Evolutionary conservation across 2,888 invertebrate species (phyloP).

Genomic region (Junonia oenone): DNA sequence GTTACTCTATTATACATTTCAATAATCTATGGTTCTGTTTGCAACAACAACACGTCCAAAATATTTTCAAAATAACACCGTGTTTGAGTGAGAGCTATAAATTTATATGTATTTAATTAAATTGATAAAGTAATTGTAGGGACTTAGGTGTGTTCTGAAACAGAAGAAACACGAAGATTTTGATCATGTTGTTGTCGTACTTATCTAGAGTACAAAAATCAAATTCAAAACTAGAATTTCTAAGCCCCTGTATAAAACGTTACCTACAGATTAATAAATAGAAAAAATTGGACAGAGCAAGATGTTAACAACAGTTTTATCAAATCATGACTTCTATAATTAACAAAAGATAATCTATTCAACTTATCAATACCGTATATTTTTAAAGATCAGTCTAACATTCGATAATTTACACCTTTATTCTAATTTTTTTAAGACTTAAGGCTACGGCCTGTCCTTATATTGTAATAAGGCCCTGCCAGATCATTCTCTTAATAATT

Average conservation of each 20-base stretch:
- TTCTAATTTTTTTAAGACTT: constrained; percentile 45
- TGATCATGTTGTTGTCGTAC: constrained; percentile 41
- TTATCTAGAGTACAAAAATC: constrained; percentile 36
- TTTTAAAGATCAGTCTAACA: constrained; percentile 78
- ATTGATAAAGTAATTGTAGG: background rate
- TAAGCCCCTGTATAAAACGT: constrained; percentile 61
- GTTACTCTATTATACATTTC: constrained; percentile 24
- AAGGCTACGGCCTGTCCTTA: constrained; percentile 54
- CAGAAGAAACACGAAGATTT: background rate
- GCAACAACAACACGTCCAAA: constrained; percentile 27
- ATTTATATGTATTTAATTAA: background rate
- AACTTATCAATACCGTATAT: constrained; percentile 69
- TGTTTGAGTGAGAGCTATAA: constrained; percentile 1
- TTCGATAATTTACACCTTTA: constrained; percentile 71
- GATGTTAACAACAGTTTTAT: constrained; percentile 42
- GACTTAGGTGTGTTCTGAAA: background rate
- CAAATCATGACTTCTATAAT: constrained; percentile 45
- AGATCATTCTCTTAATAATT: constrained; percentile 23
- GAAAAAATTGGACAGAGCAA: constrained; percentile 67
- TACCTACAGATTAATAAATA: constrained; percentile 49
- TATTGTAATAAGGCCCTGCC: constrained; percentile 31
- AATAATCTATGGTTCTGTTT: constrained; percentile 17
- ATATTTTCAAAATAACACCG: background rate
- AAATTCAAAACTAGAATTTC: constrained; percentile 40
- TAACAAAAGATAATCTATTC: constrained; percentile 54